Evolutionary conservation across 64 coral and sea anemone species (phyloP).

Genomic region (Anthopleura sola): DNA sequence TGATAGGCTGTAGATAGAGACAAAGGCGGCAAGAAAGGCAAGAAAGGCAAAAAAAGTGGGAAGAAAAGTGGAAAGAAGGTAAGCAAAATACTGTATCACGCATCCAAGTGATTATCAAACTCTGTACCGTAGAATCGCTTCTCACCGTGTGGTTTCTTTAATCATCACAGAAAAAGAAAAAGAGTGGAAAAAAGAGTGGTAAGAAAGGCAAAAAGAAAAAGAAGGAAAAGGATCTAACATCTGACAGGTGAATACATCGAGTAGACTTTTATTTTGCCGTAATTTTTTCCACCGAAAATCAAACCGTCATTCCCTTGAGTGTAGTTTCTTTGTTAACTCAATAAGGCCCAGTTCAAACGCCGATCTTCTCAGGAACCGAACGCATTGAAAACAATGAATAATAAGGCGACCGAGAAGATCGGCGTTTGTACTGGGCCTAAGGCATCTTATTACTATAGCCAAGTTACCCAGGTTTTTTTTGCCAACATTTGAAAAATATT

Average conservation of each 20-base stretch:
- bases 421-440: too few relatives aligned
- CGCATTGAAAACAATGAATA: too few relatives aligned
- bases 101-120: not conserved
- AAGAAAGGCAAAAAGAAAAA: constrained; percentile 98
- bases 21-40: constrained; percentile 95
- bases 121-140: not conserved
- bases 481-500: too few relatives aligned
- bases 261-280: not conserved
- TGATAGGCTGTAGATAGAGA: constrained; percentile 90
- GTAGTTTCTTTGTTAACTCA: too few relatives aligned
- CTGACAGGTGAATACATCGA: constrained; percentile 91
- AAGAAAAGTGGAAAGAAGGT: constrained; percentile 86
- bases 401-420: too few relatives aligned
- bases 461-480: too few relatives aligned
- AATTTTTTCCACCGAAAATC: not conserved
- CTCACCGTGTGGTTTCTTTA: not conserved
- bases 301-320: not conserved
- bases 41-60: constrained; percentile 97
- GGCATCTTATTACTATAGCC: too few relatives aligned
- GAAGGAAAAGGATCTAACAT: constrained; percentile 96
- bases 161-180: constrained; percentile 82
- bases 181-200: constrained; percentile 97
- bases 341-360: too few relatives aligned
- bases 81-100: not conserved
- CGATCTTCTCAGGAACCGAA: too few relatives aligned